These are phyloP conservation scores for Heteromurus nitidus DNA, from an alignment of 2,888 invertebrate genomes.

Conservation along the genomic window DNA sequence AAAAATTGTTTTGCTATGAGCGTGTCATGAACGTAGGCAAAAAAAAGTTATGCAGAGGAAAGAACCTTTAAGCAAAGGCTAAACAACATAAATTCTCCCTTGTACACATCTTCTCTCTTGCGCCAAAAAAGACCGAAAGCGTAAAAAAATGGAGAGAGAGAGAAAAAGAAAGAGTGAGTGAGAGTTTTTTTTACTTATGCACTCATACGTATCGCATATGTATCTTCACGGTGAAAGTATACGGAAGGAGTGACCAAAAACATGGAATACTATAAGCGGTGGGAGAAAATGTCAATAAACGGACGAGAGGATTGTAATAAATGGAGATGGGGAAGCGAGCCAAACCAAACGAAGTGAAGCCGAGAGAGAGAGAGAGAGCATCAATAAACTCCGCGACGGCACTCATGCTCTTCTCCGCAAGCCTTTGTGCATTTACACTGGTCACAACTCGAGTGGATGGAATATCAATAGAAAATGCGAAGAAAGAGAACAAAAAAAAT, in stretches of 20 bases:
- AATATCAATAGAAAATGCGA: constrained; percentile 56
- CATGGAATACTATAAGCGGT: constrained; percentile 10
- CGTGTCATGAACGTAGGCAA: constrained; percentile 25
- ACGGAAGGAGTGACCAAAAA: constrained; percentile 35
- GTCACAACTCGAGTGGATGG: constrained; percentile 55
- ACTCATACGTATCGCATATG: neutral
- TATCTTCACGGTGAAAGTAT: neutral
- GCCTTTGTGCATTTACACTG: constrained; percentile 32
- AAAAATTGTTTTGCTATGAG: constrained; percentile 45
- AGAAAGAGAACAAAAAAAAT: constrained; percentile 30
- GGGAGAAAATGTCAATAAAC: constrained; percentile 53
- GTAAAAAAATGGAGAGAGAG: neutral
- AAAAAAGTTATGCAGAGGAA: constrained; percentile 39
- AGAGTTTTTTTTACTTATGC: no score
- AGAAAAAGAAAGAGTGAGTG: neutral
- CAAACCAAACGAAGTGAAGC: constrained; percentile 45
- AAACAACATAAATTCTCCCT: constrained; percentile 54
- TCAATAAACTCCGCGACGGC: constrained; percentile 31
- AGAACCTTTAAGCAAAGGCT: constrained; percentile 41
- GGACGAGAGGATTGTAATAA: constrained; percentile 53
- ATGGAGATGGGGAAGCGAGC: constrained; percentile 52
- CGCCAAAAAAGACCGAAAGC: neutral
- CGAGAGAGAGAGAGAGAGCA: constrained; percentile 41
- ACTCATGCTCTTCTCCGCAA: constrained; percentile 11
- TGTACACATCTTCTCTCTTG: neutral